phyloP scores from a whole-genome alignment of 2,888 invertebrate genomes.

The Acrobasis consociella region DNA sequence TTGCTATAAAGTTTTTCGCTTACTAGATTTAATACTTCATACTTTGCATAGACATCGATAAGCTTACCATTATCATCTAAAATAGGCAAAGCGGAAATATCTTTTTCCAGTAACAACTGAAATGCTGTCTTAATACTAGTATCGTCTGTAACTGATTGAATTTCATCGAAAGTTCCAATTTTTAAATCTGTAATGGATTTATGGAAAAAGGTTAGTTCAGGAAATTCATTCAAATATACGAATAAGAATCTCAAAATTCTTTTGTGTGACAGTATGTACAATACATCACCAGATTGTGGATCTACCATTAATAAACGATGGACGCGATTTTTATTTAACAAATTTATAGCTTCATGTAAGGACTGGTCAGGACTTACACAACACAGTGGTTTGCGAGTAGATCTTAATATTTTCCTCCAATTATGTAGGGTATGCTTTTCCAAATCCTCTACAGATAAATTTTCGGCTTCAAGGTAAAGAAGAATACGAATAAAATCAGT shows the following conservation, averaged over 20 bases:
- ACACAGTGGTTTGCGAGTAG: conserved; percentile 67
- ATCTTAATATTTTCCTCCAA: conserved; percentile 72
- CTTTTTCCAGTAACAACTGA: conserved; percentile 69
- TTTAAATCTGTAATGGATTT: conserved; percentile 70
- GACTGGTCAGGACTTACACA: conserved; percentile 72
- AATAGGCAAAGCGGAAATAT: conserved; percentile 75
- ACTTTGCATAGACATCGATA: conserved; percentile 76
- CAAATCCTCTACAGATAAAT: conserved; percentile 71
- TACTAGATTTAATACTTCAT: conserved; percentile 88
- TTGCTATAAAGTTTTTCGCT: conserved; percentile 96
- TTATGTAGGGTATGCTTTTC: conserved; percentile 73
- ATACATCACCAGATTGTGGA: conserved; percentile 67
- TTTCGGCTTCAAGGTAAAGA: conserved; percentile 67
- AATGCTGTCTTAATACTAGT: conserved; percentile 73
- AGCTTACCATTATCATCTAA: conserved; percentile 69
- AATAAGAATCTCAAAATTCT: conserved; percentile 75
- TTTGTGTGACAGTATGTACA: conserved; percentile 76
- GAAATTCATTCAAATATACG: conserved; percentile 77
- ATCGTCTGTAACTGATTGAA: conserved; percentile 66
- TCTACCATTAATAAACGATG: conserved; percentile 75
- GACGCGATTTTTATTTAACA: conserved; percentile 69
- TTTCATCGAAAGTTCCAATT: conserved; percentile 74
- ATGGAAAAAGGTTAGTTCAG: conserved; percentile 76
- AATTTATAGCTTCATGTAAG: conserved; percentile 74
- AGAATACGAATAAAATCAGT: conserved; percentile 77